A percentile compares a stretch with the other conserved stretches of the same genome.
Conservation (phyloP, 2,888 invertebrate species). For the Cephus sareptanus region DNA sequence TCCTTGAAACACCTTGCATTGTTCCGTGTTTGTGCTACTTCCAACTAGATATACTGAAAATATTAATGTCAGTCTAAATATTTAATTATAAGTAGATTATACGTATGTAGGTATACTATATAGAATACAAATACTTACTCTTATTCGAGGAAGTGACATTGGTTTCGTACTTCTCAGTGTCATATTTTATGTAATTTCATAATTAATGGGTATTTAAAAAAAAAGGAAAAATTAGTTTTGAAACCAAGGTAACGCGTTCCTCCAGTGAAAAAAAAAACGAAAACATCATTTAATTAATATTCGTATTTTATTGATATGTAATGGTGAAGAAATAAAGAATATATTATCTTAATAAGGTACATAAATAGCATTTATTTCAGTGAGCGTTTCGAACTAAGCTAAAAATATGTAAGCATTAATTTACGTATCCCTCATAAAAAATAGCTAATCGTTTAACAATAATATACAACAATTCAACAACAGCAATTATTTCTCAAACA, state of each 20-base stretch:
- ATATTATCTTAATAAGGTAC: slow-evolving; percentile 30
- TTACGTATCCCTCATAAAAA: neutral
- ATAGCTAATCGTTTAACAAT: neutral
- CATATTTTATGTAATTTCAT: neutral
- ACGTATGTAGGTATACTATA: neutral
- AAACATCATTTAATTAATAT: neutral
- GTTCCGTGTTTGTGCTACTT: neutral
- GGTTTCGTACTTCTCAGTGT: neutral
- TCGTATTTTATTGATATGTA: slow-evolving; percentile 31
- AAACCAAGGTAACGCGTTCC: slow-evolving; percentile 46
- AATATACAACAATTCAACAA: neutral
- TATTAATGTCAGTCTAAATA: neutral
- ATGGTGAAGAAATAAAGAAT: slow-evolving; percentile 34
- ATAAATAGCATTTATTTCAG: slow-evolving; percentile 19
- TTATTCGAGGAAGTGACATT: neutral
- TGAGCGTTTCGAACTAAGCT: neutral
- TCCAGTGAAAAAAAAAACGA: slow-evolving; percentile 25
- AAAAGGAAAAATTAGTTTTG: slow-evolving; percentile 32
- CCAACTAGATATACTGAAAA: neutral
- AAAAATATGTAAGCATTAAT: neutral
- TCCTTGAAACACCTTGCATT: neutral
- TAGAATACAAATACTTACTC: neutral
- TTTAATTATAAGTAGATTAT: no score
- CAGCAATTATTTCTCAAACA: neutral
- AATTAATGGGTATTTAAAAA: neutral